Evolutionary conservation across 2,888 invertebrate genomes (phyloP).

Genomic region (Tachystola acroxantha): DNA sequence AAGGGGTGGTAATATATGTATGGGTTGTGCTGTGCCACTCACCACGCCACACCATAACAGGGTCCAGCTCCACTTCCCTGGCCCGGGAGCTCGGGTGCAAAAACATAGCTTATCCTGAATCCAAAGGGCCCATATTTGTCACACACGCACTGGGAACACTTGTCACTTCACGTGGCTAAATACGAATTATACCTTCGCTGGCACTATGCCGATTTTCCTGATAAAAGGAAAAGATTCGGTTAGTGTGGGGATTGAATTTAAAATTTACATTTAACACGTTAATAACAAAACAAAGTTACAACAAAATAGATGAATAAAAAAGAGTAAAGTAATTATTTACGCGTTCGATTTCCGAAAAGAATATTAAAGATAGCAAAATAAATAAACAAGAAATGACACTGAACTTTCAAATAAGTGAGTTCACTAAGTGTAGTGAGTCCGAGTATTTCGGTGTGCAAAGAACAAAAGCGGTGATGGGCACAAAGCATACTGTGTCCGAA

Average conservation of each 20-base stretch:
- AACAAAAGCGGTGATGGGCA: conserved; percentile 47
- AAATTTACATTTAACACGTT: conserved; percentile 7
- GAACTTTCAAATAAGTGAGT: conserved; percentile 30
- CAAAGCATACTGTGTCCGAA: conserved; percentile 22
- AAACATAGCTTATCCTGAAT: conserved; percentile 73
- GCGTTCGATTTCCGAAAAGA: conserved; percentile 8
- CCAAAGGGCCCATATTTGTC: conserved; percentile 65
- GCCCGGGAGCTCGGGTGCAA: conserved; percentile 67
- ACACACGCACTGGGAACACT: conserved; percentile 38
- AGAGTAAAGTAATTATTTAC: too few species aligned
- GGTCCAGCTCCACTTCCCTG: conserved; percentile 67
- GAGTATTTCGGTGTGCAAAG: conserved; percentile 13
- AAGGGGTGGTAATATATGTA: neutral
- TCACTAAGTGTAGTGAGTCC: neutral
- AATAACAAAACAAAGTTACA: conserved; percentile 11
- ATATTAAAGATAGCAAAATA: conserved; percentile 9
- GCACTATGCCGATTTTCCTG: conserved; percentile 21
- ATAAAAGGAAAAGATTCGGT: conserved; percentile 23
- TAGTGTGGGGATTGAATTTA: conserved; percentile 4
- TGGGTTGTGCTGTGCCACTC: conserved; percentile 41
- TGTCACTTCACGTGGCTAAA: conserved; percentile 25
- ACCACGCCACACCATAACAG: conserved; percentile 69
- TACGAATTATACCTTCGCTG: conserved; percentile 13
- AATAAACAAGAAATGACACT: conserved; percentile 23
- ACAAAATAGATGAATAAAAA: conserved; percentile 13